Evolutionary conservation across 2,888 invertebrate genomes (phyloP).

Genomic region (Tenodera sinensis): DNA sequence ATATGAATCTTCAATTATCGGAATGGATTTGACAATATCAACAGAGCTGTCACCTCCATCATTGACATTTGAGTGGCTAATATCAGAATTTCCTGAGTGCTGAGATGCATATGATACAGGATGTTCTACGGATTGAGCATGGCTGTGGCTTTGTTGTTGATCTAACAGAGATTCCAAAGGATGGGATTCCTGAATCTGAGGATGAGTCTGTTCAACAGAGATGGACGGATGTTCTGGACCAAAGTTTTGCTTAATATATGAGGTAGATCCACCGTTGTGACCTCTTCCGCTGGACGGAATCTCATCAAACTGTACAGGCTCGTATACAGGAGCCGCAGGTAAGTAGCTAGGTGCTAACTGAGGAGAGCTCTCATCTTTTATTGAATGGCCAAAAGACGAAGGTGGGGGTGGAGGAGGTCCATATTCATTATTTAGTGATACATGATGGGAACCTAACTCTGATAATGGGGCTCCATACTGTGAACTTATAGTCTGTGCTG

Average conservation of each 20-base stretch:
- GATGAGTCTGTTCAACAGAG: background rate
- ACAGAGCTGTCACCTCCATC: background rate
- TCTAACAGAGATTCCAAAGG: background rate
- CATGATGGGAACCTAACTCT: background rate
- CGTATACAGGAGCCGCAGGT: slow-evolving; percentile 8
- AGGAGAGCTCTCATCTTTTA: background rate
- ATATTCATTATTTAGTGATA: slow-evolving; percentile 35
- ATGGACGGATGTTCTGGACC: background rate
- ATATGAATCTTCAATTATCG: slow-evolving; percentile 8
- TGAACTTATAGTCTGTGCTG: background rate
- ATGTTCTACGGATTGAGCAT: background rate
- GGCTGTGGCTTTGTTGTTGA: background rate
- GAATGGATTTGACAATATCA: slow-evolving; percentile 10
- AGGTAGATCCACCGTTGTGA: background rate
- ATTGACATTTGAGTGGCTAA: background rate
- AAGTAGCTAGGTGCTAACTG: slow-evolving; percentile 10
- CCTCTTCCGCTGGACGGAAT: background rate
- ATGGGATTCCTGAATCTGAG: background rate
- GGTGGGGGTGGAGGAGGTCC: slow-evolving; percentile 32
- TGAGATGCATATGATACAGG: background rate
- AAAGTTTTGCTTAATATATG: background rate
- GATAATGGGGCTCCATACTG: background rate
- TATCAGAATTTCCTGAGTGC: background rate
- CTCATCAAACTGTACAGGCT: background rate
- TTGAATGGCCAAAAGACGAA: background rate